phyloP scores from a whole-genome alignment of 2,797 vertebrate species.

The Enteromius anoplus region DNA sequence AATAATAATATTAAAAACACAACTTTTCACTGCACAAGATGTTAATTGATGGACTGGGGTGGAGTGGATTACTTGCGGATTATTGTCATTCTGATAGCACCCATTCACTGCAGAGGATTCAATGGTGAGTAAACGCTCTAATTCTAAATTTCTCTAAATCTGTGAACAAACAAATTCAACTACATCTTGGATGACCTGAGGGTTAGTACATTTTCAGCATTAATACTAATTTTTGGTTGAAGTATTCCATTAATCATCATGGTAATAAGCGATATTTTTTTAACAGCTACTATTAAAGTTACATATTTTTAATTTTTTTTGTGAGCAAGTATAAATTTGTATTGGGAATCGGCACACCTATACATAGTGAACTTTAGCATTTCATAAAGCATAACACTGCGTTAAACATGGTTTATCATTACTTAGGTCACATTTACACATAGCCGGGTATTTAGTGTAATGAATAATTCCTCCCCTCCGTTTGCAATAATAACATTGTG shows the following conservation, averaged over 20 bases:
- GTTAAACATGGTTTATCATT: too few relatives aligned
- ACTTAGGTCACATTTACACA: too few relatives aligned
- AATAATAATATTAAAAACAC: not conserved
- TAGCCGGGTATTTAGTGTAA: too few relatives aligned
- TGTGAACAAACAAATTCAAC: not conserved
- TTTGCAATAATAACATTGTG: too few relatives aligned
- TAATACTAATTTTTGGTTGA: not conserved
- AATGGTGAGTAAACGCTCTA: not conserved
- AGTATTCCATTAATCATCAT: not conserved
- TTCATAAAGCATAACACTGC: too few relatives aligned
- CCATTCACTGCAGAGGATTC: not conserved
- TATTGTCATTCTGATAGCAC: not conserved
- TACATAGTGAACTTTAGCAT: too few relatives aligned
- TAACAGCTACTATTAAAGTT: not conserved
- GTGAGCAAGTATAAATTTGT: not conserved
- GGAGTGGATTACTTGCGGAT: not conserved
- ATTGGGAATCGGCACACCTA: too few relatives aligned
- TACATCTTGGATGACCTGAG: not conserved
- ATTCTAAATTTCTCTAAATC: not conserved
- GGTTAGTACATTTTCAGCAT: not conserved
- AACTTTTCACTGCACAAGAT: not conserved
- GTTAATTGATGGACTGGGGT: not conserved
- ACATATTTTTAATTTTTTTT: not conserved
- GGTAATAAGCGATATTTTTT: not conserved
- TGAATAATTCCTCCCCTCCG: too few relatives aligned